phyloP scores from a whole-genome alignment of 2,888 invertebrate species.

The Cistogaster globosa region DNA sequence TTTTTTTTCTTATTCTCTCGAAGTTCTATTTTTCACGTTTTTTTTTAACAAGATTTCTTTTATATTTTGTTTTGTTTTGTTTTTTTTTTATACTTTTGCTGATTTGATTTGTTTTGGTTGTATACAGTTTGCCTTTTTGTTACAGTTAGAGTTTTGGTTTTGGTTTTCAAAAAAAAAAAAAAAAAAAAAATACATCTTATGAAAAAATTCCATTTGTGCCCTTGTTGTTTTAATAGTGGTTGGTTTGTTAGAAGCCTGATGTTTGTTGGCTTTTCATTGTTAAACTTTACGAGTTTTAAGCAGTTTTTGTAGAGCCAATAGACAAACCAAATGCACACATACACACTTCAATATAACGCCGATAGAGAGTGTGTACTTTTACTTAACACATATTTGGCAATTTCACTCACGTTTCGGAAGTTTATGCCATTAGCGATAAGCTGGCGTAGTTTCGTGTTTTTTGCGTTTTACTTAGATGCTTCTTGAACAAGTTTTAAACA shows the following conservation, averaged over 20 bases:
- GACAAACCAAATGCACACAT: constrained; percentile 26
- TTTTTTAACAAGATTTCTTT: constrained; percentile 45
- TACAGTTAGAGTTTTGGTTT: constrained; percentile 63
- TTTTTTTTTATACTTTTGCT: constrained; percentile 42
- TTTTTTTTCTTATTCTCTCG: constrained; percentile 26
- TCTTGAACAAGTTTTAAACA: constrained; percentile 25
- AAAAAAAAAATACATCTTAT: neutral
- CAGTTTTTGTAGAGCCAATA: constrained; percentile 36
- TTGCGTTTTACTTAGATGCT: constrained; percentile 26
- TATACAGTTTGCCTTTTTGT: constrained; percentile 56
- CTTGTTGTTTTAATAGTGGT: constrained; percentile 62
- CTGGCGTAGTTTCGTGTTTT: constrained; percentile 74
- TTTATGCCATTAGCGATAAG: constrained; percentile 82
- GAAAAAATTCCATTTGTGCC: constrained; percentile 30
- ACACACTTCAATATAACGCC: constrained; percentile 9
- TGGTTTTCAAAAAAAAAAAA: constrained; percentile 1
- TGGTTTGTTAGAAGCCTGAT: constrained; percentile 59
- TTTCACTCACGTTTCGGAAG: constrained; percentile 81
- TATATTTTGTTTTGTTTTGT: constrained; percentile 13
- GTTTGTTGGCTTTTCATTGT: constrained; percentile 68
- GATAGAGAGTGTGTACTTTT: constrained; percentile 21
- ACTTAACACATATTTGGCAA: constrained; percentile 69
- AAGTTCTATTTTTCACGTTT: constrained; percentile 55
- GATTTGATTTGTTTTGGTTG: constrained; percentile 65
- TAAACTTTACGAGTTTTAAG: constrained; percentile 41